Percentiles rank a stretch among this genome's conserved stretches.
These are phyloP conservation scores for Leptodactylus fallax DNA, from an alignment of 2,797 vertebrate genomes.

Conservation along the genomic window DNA sequence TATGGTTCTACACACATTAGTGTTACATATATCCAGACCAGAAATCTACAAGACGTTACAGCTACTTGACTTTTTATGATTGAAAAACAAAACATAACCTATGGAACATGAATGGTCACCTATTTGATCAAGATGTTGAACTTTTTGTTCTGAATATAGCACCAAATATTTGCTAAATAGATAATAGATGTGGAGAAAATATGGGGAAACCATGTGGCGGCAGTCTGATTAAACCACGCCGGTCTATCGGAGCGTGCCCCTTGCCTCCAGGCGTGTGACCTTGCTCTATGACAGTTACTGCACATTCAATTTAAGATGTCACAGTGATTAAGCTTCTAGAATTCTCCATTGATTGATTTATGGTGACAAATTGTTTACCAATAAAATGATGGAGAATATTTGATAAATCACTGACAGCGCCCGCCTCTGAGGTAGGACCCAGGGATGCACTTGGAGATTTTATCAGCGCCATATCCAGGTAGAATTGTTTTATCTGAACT, in stretches of 20 bases:
- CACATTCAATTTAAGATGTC: constrained; percentile 38
- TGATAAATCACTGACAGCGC: constrained; percentile 20
- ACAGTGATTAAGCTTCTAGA: constrained; percentile 40
- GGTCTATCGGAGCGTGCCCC: background rate
- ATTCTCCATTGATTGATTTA: constrained; percentile 53
- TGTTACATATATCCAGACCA: background rate
- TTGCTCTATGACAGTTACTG: constrained; percentile 35
- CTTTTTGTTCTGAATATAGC: background rate
- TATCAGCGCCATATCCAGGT: background rate
- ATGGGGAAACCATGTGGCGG: background rate
- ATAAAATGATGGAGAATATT: constrained; percentile 26
- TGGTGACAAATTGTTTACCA: constrained; percentile 57
- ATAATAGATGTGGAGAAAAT: background rate
- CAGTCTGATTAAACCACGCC: background rate
- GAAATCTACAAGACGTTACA: too few relatives aligned
- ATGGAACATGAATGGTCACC: background rate
- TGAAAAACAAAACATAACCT: too few relatives aligned
- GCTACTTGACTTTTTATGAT: background rate
- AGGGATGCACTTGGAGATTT: background rate
- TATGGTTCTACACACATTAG: background rate
- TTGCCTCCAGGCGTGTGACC: constrained; percentile 42
- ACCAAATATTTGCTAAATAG: background rate
- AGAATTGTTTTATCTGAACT: background rate
- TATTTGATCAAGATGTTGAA: background rate
- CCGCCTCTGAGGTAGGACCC: background rate